A percentile compares a stretch with the other conserved stretches of the same genome.
Evolutionary conservation across 2,888 invertebrate species (phyloP).

Genomic region (Heliconius charithonia): DNA sequence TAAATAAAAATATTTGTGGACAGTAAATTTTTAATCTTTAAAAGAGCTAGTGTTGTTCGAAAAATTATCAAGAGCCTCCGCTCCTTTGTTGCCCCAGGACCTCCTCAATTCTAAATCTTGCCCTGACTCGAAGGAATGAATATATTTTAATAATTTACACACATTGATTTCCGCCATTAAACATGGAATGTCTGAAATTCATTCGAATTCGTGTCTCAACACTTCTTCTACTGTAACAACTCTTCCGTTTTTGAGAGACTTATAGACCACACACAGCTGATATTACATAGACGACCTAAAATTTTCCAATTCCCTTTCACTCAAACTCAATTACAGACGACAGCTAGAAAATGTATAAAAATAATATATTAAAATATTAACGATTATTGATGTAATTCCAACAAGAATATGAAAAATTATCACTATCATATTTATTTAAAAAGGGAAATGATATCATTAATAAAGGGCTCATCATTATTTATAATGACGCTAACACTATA

Average conservation of each 20-base stretch:
- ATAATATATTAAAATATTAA: not conserved
- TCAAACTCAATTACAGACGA: not conserved
- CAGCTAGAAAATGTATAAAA: not conserved
- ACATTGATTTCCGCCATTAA: too few species aligned
- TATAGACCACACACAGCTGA: too few species aligned
- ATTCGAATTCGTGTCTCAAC: too few species aligned
- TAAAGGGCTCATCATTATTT: constrained; percentile 1
- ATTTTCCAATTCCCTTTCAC: too few species aligned
- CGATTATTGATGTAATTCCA: not conserved
- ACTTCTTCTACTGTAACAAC: too few species aligned
- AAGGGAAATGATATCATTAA: constrained; percentile 4
- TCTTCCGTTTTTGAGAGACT: too few species aligned
- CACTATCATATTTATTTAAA: not conserved
- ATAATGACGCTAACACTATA: constrained; percentile 1
- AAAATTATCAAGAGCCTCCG: too few species aligned
- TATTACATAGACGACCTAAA: not conserved
- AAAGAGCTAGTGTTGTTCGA: not conserved
- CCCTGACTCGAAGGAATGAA: too few species aligned
- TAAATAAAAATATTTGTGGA: not conserved
- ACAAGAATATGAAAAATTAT: not conserved
- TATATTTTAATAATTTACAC: too few species aligned
- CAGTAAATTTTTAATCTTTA: not conserved
- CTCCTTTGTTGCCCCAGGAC: too few species aligned
- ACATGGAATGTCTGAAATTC: too few species aligned
- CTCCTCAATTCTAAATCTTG: too few species aligned